Percentiles rank a stretch among this genome's conserved stretches.
These are phyloP conservation scores for Channa striata DNA, from an alignment of 2,797 vertebrate species.

Conservation along the genomic window DNA sequence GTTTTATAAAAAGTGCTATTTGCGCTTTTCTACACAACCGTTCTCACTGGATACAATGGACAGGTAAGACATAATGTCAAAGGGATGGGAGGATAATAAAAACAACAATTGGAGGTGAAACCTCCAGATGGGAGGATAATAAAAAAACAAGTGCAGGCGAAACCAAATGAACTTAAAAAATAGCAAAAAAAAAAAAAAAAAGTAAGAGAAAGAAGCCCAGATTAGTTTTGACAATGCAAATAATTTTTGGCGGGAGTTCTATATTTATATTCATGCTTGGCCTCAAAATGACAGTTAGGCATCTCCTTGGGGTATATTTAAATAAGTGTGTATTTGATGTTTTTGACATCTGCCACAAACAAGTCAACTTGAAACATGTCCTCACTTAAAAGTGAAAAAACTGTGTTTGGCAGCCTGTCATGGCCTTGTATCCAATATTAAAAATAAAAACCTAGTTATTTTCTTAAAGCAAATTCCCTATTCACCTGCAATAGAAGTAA, in stretches of 20 bases:
- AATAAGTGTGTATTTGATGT: constrained; percentile 6
- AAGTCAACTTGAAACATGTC: constrained; percentile 27
- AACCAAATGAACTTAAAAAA: constrained; percentile 27
- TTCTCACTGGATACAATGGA: constrained; percentile 88
- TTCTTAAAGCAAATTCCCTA: not conserved
- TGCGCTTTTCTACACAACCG: constrained; percentile 91
- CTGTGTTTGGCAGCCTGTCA: too few species aligned
- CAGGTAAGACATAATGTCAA: constrained; percentile 80
- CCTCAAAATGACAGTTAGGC: constrained; percentile 11
- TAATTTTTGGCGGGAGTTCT: constrained; percentile 22
- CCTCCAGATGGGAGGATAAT: not conserved
- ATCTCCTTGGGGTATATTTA: constrained; percentile 32
- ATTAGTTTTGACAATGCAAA: not conserved
- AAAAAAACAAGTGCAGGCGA: constrained; percentile 17
- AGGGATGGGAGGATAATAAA: not conserved
- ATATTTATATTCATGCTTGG: constrained; percentile 5
- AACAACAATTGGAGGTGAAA: constrained; percentile 1
- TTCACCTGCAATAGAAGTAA: not conserved
- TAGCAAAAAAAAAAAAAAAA: constrained; percentile 35
- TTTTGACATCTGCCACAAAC: constrained; percentile 9
- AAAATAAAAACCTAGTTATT: not conserved
- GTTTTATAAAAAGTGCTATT: constrained; percentile 92
- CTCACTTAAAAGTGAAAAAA: not conserved
- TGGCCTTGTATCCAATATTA: not conserved
- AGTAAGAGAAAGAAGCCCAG: constrained; percentile 15